A percentile compares a stretch with the other conserved stretches of the same genome.
Conservation (phyloP, 2,797 vertebrate genomes). For the Sylvia borin region DNA sequence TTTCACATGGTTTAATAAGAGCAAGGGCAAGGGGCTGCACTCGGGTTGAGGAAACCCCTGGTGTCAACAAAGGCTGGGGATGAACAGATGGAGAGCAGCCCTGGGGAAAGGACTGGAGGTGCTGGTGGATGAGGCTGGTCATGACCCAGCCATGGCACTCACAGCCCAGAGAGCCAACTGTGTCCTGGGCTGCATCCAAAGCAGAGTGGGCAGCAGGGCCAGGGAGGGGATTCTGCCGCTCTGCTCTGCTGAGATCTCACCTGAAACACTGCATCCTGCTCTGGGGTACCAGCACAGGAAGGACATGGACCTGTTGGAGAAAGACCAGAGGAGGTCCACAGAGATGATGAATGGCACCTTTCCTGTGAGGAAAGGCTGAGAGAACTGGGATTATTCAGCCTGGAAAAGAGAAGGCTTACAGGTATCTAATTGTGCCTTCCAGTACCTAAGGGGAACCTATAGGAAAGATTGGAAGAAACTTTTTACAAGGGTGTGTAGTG, state of each 20-base stretch:
- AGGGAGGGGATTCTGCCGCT: background rate
- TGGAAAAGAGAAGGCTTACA: background rate
- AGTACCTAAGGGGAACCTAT: background rate
- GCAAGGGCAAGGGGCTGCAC: background rate
- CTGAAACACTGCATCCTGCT: fast-evolving
- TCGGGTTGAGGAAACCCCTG: background rate
- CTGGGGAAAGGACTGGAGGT: too few relatives aligned
- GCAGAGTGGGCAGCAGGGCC: fast-evolving
- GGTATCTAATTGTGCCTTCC: background rate
- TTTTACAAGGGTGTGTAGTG: background rate
- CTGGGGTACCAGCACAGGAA: background rate
- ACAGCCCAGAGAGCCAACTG: fast-evolving
- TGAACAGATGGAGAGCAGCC: background rate
- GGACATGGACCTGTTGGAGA: fast-evolving
- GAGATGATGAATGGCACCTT: background rate
- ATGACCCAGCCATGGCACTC: background rate
- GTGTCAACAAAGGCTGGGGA: background rate
- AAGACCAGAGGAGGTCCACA: fast-evolving
- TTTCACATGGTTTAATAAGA: background rate
- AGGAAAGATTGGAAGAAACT: background rate
- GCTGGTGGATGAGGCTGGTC: background rate
- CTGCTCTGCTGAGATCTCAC: background rate
- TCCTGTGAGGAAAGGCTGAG: background rate
- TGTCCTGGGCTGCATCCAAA: background rate
- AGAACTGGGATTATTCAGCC: background rate